phyloP scores from a whole-genome alignment of 2,113 vertebrate species.

The Alligator sinensis region DNA sequence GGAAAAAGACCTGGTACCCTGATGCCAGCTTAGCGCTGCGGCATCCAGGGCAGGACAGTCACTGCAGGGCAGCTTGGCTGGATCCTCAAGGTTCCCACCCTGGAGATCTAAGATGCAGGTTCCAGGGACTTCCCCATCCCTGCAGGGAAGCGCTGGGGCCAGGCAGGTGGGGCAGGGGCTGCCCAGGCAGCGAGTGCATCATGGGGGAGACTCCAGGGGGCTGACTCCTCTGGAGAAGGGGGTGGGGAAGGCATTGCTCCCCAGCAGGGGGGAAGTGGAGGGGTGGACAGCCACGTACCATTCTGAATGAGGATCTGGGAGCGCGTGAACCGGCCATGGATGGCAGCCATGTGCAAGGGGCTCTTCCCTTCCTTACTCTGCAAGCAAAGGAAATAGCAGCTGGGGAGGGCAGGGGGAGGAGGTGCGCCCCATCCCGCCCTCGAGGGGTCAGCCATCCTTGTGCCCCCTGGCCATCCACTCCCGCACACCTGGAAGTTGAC shows the following conservation, averaged over 20 bases:
- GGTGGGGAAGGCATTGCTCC: fast-evolving
- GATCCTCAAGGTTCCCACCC: neutral
- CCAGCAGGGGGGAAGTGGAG: neutral
- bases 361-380: constrained; percentile 97
- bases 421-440: neutral
- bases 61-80: too few relatives aligned
- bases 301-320: constrained; percentile 98
- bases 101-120: neutral
- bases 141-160: neutral
- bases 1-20: neutral
- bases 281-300: constrained; percentile 76
- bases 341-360: constrained; percentile 95
- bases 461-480: neutral
- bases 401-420: fast-evolving
- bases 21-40: too few relatives aligned
- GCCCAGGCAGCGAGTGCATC: neutral
- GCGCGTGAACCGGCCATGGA: constrained; percentile 93
- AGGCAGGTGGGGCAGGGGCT: neutral
- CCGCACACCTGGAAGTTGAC: constrained; percentile 89
- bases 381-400: neutral
- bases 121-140: fast-evolving
- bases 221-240: fast-evolving
- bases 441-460: neutral
- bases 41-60: too few relatives aligned
- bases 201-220: fast-evolving